These are phyloP conservation scores for Zygogramma bicolorata DNA, from an alignment of 2,888 invertebrate genomes.

Conservation along the genomic window DNA sequence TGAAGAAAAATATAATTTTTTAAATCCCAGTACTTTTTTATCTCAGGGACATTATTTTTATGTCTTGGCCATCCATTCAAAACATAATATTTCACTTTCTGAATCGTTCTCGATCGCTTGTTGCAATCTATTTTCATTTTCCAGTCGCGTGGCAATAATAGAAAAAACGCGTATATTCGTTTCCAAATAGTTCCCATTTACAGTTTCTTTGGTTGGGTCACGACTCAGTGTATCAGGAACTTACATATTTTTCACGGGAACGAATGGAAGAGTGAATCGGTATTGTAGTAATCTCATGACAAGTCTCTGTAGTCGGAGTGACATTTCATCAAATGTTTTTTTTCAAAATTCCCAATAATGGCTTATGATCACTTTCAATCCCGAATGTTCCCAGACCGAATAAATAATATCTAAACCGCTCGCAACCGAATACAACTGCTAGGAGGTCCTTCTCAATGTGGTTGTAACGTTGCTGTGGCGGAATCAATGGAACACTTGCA, in stretches of 20 bases:
- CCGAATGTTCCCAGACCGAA: background rate
- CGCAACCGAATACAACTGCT: conserved; percentile 41
- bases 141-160: no score
- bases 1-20: conserved; percentile 20
- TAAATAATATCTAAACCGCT: background rate
- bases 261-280: conserved; percentile 32
- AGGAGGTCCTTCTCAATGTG: background rate
- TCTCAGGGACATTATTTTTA: conserved; percentile 16
- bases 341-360: conserved; percentile 41
- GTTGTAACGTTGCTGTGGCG: background rate
- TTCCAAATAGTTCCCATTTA: background rate
- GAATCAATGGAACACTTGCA: background rate
- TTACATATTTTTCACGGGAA: conserved; percentile 8
- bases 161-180: background rate
- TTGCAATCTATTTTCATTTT: no score
- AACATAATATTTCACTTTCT: background rate
- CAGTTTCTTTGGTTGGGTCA: background rate
- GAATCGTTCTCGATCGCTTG: conserved; percentile 1
- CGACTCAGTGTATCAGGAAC: conserved; percentile 15
- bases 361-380: conserved; percentile 44
- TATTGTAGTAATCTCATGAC: conserved; percentile 32
- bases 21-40: conserved; percentile 29
- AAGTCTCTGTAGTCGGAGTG: conserved; percentile 30
- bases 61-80: conserved; percentile 32
- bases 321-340: conserved; percentile 39